Conservation (phyloP, 2,113 vertebrate genomes). For the Acanthisitta chloris region DNA sequence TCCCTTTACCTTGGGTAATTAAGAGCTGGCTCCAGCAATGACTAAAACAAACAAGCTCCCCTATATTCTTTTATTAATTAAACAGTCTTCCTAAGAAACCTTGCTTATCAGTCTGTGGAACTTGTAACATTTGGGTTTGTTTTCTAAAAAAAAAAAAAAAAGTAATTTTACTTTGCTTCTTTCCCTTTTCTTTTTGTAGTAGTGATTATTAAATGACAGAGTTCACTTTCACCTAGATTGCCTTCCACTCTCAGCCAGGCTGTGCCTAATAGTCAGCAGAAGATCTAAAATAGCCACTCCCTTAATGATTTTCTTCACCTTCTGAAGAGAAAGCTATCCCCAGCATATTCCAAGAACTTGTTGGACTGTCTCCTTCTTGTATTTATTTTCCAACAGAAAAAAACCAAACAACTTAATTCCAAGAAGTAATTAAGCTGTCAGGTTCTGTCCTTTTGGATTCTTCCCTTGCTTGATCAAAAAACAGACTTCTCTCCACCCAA, state of each 20-base stretch:
- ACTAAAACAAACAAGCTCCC: conserved; percentile 25
- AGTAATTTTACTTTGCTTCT: background rate
- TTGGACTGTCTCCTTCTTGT: conserved; percentile 53
- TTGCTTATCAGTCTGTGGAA: conserved; percentile 32
- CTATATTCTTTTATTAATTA: conserved; percentile 41
- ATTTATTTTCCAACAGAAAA: conserved; percentile 32
- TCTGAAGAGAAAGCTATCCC: conserved; percentile 62
- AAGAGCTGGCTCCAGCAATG: conserved; percentile 29
- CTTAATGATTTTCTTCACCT: conserved; percentile 58
- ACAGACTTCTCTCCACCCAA: background rate
- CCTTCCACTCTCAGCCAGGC: conserved; percentile 1
- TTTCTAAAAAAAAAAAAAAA: background rate
- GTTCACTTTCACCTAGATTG: conserved; percentile 11
- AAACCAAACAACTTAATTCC: background rate
- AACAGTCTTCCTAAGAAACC: conserved; percentile 18
- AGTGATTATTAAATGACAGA: background rate
- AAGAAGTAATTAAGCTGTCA: conserved; percentile 47
- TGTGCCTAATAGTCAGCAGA: conserved; percentile 26
- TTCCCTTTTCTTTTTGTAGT: background rate
- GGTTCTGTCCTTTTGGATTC: conserved; percentile 7
- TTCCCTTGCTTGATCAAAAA: conserved; percentile 46
- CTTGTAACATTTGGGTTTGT: background rate
- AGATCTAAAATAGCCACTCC: conserved; percentile 64
- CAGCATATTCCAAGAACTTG: conserved; percentile 66
- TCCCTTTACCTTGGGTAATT: conserved; percentile 37